A percentile compares a stretch with the other conserved stretches of the same genome.
Evolutionary conservation across 2,113 vertebrate species (phyloP).

Genomic region (Phylloscopus trochiloides): DNA sequence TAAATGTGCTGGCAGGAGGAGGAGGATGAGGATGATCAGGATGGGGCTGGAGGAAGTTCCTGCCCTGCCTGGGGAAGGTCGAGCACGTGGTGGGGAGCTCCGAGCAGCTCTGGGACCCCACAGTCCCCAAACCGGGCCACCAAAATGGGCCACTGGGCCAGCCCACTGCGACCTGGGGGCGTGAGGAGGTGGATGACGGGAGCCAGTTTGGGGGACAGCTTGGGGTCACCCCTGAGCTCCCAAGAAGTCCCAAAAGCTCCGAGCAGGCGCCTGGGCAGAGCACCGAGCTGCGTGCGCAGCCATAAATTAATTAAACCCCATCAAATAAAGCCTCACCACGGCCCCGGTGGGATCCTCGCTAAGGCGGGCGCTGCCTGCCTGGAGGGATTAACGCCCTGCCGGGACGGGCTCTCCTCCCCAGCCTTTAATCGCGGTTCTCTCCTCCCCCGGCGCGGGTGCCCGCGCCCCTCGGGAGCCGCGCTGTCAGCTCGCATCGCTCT

Average conservation of each 20-base stretch:
- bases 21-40: not conserved
- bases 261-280: accelerated
- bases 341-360: not conserved
- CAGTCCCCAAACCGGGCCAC: not conserved
- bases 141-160: not conserved
- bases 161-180: not conserved
- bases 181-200: accelerated
- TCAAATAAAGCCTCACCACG: not conserved
- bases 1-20: not conserved
- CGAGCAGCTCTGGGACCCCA: accelerated
- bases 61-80: not conserved
- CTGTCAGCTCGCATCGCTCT: not conserved
- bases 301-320: constrained; percentile 54
- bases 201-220: not conserved
- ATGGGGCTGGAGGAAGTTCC: not conserved
- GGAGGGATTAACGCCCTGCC: not conserved
- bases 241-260: accelerated
- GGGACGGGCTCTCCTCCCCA: not conserved
- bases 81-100: accelerated
- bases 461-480: not conserved
- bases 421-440: not conserved
- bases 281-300: not conserved
- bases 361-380: not conserved
- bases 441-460: not conserved
- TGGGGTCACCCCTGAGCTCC: not conserved